A percentile compares a stretch with the other conserved stretches of the same genome.
Conservation (phyloP, 1,140 invertebrate genomes). For the Drosophila pachea region DNA sequence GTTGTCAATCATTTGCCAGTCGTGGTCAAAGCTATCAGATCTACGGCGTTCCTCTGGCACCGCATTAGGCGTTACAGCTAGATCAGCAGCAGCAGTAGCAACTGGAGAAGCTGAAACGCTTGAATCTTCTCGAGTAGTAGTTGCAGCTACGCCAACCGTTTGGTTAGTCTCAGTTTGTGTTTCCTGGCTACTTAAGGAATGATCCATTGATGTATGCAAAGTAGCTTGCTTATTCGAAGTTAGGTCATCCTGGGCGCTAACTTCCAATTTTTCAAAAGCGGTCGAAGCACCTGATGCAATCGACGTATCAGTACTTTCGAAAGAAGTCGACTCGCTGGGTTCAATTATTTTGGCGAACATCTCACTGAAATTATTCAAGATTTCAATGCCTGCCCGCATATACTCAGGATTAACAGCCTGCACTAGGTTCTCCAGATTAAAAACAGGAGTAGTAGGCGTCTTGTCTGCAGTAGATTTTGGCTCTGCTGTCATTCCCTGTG, state of each 20-base stretch:
- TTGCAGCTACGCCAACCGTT: background rate
- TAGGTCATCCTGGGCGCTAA: background rate
- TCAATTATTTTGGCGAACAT: slow-evolving; percentile 78
- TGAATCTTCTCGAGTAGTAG: background rate
- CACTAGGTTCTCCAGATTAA: slow-evolving; percentile 55
- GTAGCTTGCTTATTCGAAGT: slow-evolving; percentile 2
- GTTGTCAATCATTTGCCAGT: slow-evolving; percentile 70
- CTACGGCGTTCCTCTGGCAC: slow-evolving; percentile 26
- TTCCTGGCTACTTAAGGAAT: background rate
- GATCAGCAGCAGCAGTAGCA: background rate
- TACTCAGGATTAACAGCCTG: slow-evolving; percentile 71
- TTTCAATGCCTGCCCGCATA: slow-evolving; percentile 70
- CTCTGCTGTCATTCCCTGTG: slow-evolving; percentile 23
- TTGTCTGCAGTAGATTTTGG: slow-evolving; percentile 2
- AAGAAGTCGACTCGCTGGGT: slow-evolving; percentile 49
- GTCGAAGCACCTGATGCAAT: slow-evolving; percentile 17
- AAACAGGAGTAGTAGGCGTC: slow-evolving; percentile 52
- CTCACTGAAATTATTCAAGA: slow-evolving; percentile 73
- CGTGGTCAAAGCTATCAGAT: slow-evolving; percentile 61
- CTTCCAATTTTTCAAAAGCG: slow-evolving; percentile 23
- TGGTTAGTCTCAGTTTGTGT: background rate
- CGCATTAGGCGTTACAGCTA: background rate
- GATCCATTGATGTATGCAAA: background rate
- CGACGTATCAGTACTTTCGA: slow-evolving; percentile 28
- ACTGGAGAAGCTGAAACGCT: slow-evolving; percentile 1